Base-by-base conservation (phyloP, 30 jellyfish, hydroid and myxozoan species). In the Pseudorhiza aurosa region DNA sequence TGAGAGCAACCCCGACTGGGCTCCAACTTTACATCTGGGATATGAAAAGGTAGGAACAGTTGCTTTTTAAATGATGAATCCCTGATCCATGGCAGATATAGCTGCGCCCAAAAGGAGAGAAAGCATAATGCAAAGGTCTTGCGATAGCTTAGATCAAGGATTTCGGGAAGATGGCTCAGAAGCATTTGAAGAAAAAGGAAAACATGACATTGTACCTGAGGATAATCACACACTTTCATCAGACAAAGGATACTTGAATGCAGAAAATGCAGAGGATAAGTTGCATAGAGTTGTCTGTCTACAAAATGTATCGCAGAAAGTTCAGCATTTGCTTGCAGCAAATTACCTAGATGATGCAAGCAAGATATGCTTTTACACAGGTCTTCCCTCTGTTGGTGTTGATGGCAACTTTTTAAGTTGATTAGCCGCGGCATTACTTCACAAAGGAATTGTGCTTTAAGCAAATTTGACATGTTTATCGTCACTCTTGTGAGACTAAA, bases 1-100 rank as follows among this genome's bases (percentile, higher is more conserved):
- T 27, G 72, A 45, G 35, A 12, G 37, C 31, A 71, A 31, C 28
- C 85, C 70, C 28, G 73, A 71, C 85, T 71, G 85, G 85, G 55
- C 32, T 45, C 85, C 85, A 21, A 42, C 85, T 2, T 12, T 11
- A 40, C 7, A 45, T 25, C 35, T 71, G 85, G 85, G 85, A 1
- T 71, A 71, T 71, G 81, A 65, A 36, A 65, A 39, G 72, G 7
- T 21, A 2, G 72, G 46, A 42, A 29, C 63, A 42, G 55, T n/a
- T n/a, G n/a, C n/a, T n/a, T n/a, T n/a, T n/a, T n/a, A n/a, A n/a
- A n/a, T n/a, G n/a, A n/a, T n/a, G n/a, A n/a, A n/a, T n/a, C n/a
- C n/a, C n/a, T n/a, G n/a, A n/a, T n/a, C n/a, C n/a, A n/a, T n/a
- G n/a, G n/a, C n/a, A n/a, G n/a, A n/a, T n/a, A n/a, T n/a, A n/a